phyloP scores from a whole-genome alignment of 2,888 invertebrate genomes.

The Apocheima hispidaria region DNA sequence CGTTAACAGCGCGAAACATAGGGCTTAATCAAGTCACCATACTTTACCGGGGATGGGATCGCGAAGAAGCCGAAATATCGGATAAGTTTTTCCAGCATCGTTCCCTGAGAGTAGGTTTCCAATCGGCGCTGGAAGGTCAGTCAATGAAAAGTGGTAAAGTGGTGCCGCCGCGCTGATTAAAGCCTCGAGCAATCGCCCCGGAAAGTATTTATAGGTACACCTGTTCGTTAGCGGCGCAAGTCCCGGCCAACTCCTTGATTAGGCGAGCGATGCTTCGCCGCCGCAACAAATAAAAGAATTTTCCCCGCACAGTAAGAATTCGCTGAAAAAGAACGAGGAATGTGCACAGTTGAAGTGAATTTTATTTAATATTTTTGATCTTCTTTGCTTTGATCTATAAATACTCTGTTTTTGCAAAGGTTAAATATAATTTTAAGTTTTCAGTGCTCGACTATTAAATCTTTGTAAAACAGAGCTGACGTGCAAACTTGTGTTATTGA shows the following conservation, averaged over 20 bases:
- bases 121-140: slow-evolving; percentile 81
- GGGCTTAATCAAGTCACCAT: slow-evolving; percentile 55
- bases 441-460: too few species aligned
- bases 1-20: slow-evolving; percentile 25
- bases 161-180: slow-evolving; percentile 84
- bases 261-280: slow-evolving; percentile 81
- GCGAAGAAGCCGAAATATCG: slow-evolving; percentile 62
- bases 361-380: slow-evolving; percentile 37
- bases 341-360: slow-evolving; percentile 40
- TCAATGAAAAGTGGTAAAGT: slow-evolving; percentile 85
- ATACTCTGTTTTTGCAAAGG: slow-evolving; percentile 10
- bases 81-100: slow-evolving; percentile 73
- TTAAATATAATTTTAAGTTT: not conserved
- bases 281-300: slow-evolving; percentile 82
- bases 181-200: slow-evolving; percentile 84
- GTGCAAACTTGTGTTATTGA: too few species aligned
- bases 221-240: slow-evolving; percentile 84
- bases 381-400: slow-evolving; percentile 25
- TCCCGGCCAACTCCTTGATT: slow-evolving; percentile 85
- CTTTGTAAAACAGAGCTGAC: too few species aligned
- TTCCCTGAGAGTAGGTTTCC: slow-evolving; percentile 79
- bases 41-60: slow-evolving; percentile 46
- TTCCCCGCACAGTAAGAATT: slow-evolving; percentile 71
- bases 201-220: slow-evolving; percentile 86
- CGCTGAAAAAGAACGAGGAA: slow-evolving; percentile 55